A percentile compares a stretch with the other conserved stretches of the same genome.
phyloP scores from a whole-genome alignment of 1,140 invertebrate genomes.

The Gonatopus flavifemur region DNA sequence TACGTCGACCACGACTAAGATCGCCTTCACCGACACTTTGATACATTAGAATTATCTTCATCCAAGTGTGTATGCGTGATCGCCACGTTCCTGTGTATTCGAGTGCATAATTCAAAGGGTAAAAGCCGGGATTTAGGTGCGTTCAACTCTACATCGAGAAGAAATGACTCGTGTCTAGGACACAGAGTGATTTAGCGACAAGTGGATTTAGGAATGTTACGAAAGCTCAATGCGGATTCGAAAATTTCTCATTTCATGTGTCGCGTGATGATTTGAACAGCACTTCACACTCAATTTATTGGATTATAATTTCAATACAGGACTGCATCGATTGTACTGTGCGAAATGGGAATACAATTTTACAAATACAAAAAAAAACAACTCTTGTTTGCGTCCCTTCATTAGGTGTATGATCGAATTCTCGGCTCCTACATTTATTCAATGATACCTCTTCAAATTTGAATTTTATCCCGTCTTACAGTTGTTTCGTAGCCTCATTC shows the following conservation, averaged over 20 bases:
- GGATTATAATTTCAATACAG: too few relatives aligned
- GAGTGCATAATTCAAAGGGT: slow-evolving; percentile 25
- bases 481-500: too few relatives aligned
- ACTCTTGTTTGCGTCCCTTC: too few relatives aligned
- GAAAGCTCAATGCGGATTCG: not conserved
- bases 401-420: too few relatives aligned
- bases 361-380: too few relatives aligned
- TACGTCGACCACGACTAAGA: not conserved
- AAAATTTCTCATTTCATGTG: not conserved
- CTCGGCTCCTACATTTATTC: too few relatives aligned
- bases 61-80: not conserved
- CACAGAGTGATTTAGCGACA: not conserved
- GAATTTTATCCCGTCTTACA: too few relatives aligned
- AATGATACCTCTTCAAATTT: too few relatives aligned
- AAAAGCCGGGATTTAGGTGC: slow-evolving; percentile 26
- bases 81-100: not conserved
- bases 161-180: slow-evolving; percentile 5
- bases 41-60: slow-evolving; percentile 1
- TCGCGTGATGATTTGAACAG: not conserved
- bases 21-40: too few relatives aligned
- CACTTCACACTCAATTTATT: too few relatives aligned
- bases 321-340: too few relatives aligned
- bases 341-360: too few relatives aligned
- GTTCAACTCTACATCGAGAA: slow-evolving; percentile 8
- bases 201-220: slow-evolving; percentile 2